These are phyloP conservation scores for Catajapyx aquilonaris DNA, from an alignment of 1,140 invertebrate genomes.

Conservation along the genomic window DNA sequence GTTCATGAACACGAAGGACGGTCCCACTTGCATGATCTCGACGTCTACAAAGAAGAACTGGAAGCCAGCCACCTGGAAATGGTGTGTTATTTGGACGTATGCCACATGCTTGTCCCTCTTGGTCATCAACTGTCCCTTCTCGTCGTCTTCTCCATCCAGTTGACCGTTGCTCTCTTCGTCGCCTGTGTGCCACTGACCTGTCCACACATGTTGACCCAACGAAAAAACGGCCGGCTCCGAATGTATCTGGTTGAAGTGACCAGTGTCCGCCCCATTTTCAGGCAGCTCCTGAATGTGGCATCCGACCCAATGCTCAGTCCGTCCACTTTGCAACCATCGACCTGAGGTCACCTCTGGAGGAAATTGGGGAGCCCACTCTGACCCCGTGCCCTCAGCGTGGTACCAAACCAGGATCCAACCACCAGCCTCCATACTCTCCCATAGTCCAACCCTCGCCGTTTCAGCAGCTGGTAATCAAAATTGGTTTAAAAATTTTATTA, in stretches of 20 bases:
- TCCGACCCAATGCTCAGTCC: slow-evolving; percentile 23
- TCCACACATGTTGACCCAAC: slow-evolving; percentile 18
- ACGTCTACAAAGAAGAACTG: slow-evolving; percentile 31
- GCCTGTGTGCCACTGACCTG: slow-evolving; percentile 15
- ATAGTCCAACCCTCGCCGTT: too few species aligned
- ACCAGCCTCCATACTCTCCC: slow-evolving; percentile 21
- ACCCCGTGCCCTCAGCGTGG: slow-evolving; percentile 25
- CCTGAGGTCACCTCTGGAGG: slow-evolving; percentile 19
- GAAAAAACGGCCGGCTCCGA: slow-evolving; percentile 25
- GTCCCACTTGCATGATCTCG: slow-evolving; percentile 29
- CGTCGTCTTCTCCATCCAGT: too few species aligned
- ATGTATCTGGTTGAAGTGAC: slow-evolving; percentile 57
- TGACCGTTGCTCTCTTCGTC: slow-evolving; percentile 9
- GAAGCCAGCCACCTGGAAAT: slow-evolving; percentile 32
- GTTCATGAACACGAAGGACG: too few species aligned
- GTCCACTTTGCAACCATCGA: slow-evolving; percentile 22
- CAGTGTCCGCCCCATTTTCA: slow-evolving; percentile 72
- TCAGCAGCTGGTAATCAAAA: background rate
- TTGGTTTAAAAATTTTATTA: background rate
- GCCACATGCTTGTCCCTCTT: slow-evolving; percentile 18
- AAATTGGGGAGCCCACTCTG: slow-evolving; percentile 22
- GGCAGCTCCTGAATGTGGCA: slow-evolving; percentile 86
- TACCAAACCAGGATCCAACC: slow-evolving; percentile 27
- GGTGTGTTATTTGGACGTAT: slow-evolving; percentile 35
- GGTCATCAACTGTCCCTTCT: too few species aligned